Percentiles rank a stretch among this genome's conserved stretches.
Evolutionary conservation across 2,888 invertebrate genomes (phyloP).

Genomic region (Drosophila anceps): DNA sequence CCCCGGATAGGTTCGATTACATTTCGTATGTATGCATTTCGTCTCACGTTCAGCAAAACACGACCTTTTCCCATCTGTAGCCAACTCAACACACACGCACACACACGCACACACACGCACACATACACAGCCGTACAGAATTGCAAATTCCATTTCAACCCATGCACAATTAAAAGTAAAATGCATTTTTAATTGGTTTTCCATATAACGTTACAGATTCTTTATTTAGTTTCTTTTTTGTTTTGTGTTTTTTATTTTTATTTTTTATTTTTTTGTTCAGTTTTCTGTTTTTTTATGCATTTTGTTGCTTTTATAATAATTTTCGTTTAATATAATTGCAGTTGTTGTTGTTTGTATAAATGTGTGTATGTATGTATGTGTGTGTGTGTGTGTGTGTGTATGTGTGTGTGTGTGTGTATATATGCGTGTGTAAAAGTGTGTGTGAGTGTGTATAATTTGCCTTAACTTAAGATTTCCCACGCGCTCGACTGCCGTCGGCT

Average conservation of each 20-base stretch:
- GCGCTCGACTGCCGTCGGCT: constrained; percentile 26
- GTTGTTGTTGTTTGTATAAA: constrained; percentile 63
- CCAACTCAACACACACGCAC: background rate
- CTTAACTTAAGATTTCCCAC: constrained; percentile 67
- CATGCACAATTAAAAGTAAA: constrained; percentile 21
- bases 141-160: background rate
- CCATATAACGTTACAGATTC: constrained; percentile 85
- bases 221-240: constrained; percentile 75
- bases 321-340: constrained; percentile 77
- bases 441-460: constrained; percentile 55
- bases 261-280: constrained; percentile 53
- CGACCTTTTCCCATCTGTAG: background rate
- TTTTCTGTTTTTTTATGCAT: constrained; percentile 62
- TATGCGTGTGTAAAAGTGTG: constrained; percentile 17
- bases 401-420: constrained; percentile 28
- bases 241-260: constrained; percentile 56
- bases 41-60: too few species aligned
- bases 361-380: constrained; percentile 43
- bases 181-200: constrained; percentile 65
- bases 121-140: too few species aligned
- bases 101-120: background rate
- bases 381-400: constrained; percentile 26
- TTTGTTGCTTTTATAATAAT: constrained; percentile 68
- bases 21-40: too few species aligned
- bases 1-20: too few species aligned